These are phyloP conservation scores for Ariopsis seemanni DNA, from an alignment of 2,113 vertebrate genomes.

Conservation along the genomic window DNA sequence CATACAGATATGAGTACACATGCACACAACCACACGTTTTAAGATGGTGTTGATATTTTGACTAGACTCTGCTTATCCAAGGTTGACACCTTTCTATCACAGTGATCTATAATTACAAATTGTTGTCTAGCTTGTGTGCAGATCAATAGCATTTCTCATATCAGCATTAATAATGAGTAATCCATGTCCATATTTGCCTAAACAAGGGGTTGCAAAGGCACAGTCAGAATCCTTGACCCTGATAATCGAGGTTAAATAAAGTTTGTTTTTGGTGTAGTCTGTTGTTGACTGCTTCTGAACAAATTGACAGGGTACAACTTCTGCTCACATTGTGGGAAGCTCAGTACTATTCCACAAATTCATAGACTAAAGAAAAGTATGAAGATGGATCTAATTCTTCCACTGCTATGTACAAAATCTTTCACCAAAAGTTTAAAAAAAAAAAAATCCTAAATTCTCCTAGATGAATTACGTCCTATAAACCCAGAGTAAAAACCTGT, in stretches of 20 bases:
- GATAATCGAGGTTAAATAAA: constrained; percentile 74
- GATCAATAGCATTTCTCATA: constrained; percentile 44
- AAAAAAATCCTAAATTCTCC: neutral
- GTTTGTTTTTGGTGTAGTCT: constrained; percentile 65
- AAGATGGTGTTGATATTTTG: neutral
- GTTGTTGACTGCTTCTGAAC: constrained; percentile 66
- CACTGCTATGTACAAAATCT: neutral
- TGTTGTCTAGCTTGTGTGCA: constrained; percentile 39
- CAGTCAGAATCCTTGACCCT: constrained; percentile 74
- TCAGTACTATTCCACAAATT: constrained; percentile 7
- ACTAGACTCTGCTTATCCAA: neutral
- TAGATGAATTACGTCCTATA: neutral
- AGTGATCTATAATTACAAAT: constrained; percentile 5
- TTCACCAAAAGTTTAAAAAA: neutral
- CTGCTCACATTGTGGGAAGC: constrained; percentile 37
- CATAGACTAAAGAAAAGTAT: neutral
- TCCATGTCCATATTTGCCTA: constrained; percentile 76
- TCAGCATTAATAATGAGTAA: constrained; percentile 74
- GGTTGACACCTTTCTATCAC: neutral
- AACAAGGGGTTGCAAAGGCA: constrained; percentile 68
- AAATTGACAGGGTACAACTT: constrained; percentile 67
- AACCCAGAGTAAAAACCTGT: neutral
- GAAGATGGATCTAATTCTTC: neutral
- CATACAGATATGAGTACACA: constrained; percentile 1
- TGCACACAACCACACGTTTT: neutral